Evolutionary conservation across 2,888 invertebrate species (phyloP), one percentile per base, ranked within the genome.

Genomic region (Microchrysa polita): DNA sequence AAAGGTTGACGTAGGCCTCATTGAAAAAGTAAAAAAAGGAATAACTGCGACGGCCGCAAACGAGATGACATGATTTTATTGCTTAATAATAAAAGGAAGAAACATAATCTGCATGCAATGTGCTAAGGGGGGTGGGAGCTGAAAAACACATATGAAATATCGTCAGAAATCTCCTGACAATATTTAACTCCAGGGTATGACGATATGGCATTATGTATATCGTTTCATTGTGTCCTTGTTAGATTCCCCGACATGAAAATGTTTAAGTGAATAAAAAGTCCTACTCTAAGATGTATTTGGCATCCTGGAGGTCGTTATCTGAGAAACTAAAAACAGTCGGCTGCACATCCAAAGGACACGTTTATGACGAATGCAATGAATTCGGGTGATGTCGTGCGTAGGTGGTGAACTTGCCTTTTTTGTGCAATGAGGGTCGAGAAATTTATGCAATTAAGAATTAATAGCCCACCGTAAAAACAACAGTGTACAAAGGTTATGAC

Each of bases 391-490:
- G 27, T n/a, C n/a, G 27, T 2, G 2, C 7, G 27, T 34, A 34
- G 27, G 27, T 34, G 27, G 27, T 34, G 7, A 34, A 34, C 7
- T 34, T 34, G 27, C 27, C n/a, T 23, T 20, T 55, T 12, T 12
- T 7, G n/a, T n/a, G 27, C 10, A 40, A 34, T 34, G 22, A 42
- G 60, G 60, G 53, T 23, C n/a, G 27, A 23, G 23, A 59, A 71
- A 71, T 71, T 71, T 71, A 71, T 71, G 53, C 71, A 71, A 71
- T 71, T 71, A 71, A 59, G 59, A 44, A 59, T 71, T 71, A 71
- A 71, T 71, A 22, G 60, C 71, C n/a, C 14, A 57, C 60, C 59
- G 59, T 71, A 71, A 71, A 69, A 71, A 18, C 16, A 53, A 12
- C 23, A 16, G 34, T n/a, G n/a, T n/a, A n/a, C 34, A 16, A 34